Conservation (phyloP, 2,888 invertebrate genomes). For the Tetropium fuscum region DNA sequence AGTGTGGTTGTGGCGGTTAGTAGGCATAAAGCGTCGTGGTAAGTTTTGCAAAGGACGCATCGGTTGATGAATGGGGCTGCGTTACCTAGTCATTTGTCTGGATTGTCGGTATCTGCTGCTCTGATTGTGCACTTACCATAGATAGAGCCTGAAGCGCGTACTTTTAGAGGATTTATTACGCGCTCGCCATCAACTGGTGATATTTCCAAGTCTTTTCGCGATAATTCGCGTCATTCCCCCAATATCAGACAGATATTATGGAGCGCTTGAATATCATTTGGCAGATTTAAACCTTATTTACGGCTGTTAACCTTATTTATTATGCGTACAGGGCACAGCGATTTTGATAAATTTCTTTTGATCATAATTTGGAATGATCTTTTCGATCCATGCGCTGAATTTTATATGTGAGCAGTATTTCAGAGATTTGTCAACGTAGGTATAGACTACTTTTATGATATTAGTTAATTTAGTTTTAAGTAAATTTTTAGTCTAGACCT, state of each 20-base stretch:
- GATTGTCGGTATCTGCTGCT: slow-evolving; percentile 54
- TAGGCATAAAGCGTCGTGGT: slow-evolving; percentile 30
- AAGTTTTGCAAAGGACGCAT: slow-evolving; percentile 38
- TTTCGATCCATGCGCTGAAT: background rate
- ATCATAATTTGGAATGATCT: slow-evolving; percentile 21
- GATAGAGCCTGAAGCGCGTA: slow-evolving; percentile 48
- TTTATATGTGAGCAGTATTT: slow-evolving; percentile 1
- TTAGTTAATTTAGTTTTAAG: too few species aligned
- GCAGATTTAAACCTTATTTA: slow-evolving; percentile 27
- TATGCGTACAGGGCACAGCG: slow-evolving; percentile 14
- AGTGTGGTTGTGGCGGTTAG: slow-evolving; percentile 21
- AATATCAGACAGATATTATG: slow-evolving; percentile 28
- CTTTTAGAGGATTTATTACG: slow-evolving; percentile 45
- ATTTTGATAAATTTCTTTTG: slow-evolving; percentile 10
- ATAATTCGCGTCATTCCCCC: slow-evolving; percentile 28
- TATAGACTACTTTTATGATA: too few species aligned
- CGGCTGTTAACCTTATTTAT: slow-evolving; percentile 24
- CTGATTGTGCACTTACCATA: slow-evolving; percentile 54
- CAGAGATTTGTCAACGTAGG: background rate
- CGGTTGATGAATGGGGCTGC: slow-evolving; percentile 54
- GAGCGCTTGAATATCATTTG: slow-evolving; percentile 29
- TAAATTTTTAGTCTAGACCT: too few species aligned
- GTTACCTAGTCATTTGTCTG: slow-evolving; percentile 58
- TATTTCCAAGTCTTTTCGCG: slow-evolving; percentile 29
- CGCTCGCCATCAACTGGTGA: slow-evolving; percentile 38